These are phyloP conservation scores for Eumeta japonica DNA, from an alignment of 1,140 invertebrate species.

Conservation along the genomic window DNA sequence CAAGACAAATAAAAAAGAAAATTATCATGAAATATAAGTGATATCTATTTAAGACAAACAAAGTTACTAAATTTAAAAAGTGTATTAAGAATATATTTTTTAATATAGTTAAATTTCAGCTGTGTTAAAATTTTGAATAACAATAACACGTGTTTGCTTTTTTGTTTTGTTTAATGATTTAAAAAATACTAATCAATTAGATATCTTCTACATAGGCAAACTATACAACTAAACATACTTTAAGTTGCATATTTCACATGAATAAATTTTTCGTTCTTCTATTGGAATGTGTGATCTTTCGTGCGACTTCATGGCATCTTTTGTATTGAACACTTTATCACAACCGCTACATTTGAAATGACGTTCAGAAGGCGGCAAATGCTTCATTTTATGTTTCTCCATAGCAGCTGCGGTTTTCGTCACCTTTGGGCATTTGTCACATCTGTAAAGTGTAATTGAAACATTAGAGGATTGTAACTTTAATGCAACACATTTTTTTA, in stretches of 20 bases:
- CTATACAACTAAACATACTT: slow-evolving; percentile 34
- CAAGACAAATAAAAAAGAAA: no score
- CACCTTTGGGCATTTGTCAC: slow-evolving; percentile 50
- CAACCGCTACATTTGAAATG: slow-evolving; percentile 41
- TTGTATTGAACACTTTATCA: slow-evolving; percentile 46
- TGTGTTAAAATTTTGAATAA: no score
- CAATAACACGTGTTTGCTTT: no score
- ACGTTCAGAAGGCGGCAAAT: slow-evolving; percentile 46
- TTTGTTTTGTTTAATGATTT: not conserved
- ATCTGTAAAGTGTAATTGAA: slow-evolving; percentile 24
- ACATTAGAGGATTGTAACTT: not conserved
- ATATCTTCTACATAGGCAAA: no score
- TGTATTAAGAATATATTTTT: no score
- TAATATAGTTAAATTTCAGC: no score
- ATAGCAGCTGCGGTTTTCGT: slow-evolving; percentile 46
- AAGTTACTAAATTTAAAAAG: no score
- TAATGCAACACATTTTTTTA: not conserved
- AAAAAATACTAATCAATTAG: not conserved
- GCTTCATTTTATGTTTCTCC: slow-evolving; percentile 50
- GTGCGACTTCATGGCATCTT: slow-evolving; percentile 49
- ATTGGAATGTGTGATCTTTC: slow-evolving; percentile 51
- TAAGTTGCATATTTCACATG: slow-evolving; percentile 45
- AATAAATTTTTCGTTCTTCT: slow-evolving; percentile 50
- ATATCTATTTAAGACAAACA: no score
- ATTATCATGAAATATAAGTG: no score